phyloP scores from a whole-genome alignment of 2,797 vertebrate species.

The Petrocephalus sullivani region DNA sequence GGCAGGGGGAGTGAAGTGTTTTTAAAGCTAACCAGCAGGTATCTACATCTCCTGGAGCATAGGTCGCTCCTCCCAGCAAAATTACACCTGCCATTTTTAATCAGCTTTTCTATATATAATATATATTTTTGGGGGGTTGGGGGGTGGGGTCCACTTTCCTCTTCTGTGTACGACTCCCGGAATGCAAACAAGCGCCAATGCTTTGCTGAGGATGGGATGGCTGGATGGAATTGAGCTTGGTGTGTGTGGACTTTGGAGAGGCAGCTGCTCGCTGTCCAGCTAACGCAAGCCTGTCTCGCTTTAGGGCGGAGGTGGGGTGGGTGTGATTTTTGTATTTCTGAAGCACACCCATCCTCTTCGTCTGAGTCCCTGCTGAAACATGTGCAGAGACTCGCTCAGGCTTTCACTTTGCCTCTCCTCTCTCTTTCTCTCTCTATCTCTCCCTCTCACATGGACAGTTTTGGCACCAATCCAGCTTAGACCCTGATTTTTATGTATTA shows the following conservation, averaged over 20 bases:
- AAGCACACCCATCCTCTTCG: constrained; percentile 31
- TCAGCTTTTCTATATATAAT: not conserved
- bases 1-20: not conserved
- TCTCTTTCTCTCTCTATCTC: not conserved
- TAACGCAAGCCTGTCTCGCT: not conserved
- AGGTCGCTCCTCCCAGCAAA: not conserved
- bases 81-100: not conserved
- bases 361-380: not conserved
- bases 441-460: not conserved
- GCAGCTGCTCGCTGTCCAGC: not conserved
- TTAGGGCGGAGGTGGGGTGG: not conserved
- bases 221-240: not conserved
- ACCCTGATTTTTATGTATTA: constrained; percentile 29
- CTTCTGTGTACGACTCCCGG: not conserved
- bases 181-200: not conserved
- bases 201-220: not conserved
- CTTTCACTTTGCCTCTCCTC: not conserved
- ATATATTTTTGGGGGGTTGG: not conserved
- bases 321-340: constrained; percentile 44
- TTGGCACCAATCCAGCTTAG: constrained; percentile 30
- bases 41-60: not conserved
- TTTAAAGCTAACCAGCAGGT: not conserved
- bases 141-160: not conserved
- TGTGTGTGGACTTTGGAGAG: not conserved
- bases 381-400: not conserved